Base-by-base conservation (phyloP, 2,888 invertebrate species). In the Stenodema calcarata region DNA sequence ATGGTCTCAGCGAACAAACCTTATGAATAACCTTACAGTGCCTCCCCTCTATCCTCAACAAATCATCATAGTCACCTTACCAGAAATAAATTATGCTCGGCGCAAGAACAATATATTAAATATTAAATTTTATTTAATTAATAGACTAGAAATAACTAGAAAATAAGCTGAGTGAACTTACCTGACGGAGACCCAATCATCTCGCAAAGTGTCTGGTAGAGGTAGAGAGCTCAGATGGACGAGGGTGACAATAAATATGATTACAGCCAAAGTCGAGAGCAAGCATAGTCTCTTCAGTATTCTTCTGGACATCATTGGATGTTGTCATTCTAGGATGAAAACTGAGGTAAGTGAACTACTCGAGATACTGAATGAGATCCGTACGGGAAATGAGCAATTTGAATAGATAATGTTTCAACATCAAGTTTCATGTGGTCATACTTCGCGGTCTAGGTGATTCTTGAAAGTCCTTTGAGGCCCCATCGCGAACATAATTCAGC, bases 101-200 rank as follows among this genome's bases (percentile, higher is more conserved):
- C n/a, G n/a, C n/a, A n/a, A n/a, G n/a, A n/a, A n/a, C n/a, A n/a
- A n/a, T n/a, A n/a, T n/a, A n/a, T n/a, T n/a, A n/a, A n/a, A n/a
- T n/a, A n/a, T n/a, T n/a, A n/a, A n/a, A n/a, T n/a, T n/a, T n/a
- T n/a, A n/a, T n/a, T n/a, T n/a, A n/a, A n/a, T n/a, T n/a, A n/a
- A n/a, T n/a, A n/a, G n/a, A n/a, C n/a, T n/a, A n/a, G n/a, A n/a
- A n/a, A n/a, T n/a, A 35, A 35, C 35, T 35, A 35, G 4, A 35
- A 7, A 7, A 35, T 35, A 35, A 35, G n/a, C 50, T 50, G 16
- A 9, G n/a, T n/a, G n/a, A 62, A 23, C 62, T 78, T 73, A 88
- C 88, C 87, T 87, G 50, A 88, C 86, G 35, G 87, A 86, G 7
- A 88, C 82, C 88, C 88, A 88, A 80, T 88, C 88, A 75, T 87